Evolutionary conservation across 2,888 invertebrate genomes (phyloP).

Genomic region (Apamea crenata): DNA sequence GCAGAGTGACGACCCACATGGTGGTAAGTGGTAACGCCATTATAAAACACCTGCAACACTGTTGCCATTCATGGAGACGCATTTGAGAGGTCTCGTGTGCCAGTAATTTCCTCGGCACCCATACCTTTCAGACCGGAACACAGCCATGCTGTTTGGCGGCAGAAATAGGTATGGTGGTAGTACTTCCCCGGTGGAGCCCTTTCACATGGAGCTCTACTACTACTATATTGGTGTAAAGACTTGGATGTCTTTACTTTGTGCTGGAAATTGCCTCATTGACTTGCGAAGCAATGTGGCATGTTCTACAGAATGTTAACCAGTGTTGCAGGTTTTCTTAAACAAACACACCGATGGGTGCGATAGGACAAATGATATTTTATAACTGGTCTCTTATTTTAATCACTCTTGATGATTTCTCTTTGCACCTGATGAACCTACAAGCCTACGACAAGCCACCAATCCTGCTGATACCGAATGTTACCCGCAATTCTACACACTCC

Average conservation of each 20-base stretch:
- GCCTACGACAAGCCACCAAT: not conserved
- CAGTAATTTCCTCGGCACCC: conserved; percentile 31
- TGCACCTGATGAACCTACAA: not conserved
- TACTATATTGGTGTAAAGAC: not conserved
- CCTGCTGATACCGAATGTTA: not conserved
- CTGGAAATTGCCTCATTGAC: conserved; percentile 10
- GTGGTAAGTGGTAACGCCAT: not conserved
- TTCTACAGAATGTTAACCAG: not conserved
- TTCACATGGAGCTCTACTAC: conserved; percentile 44
- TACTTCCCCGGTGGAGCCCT: conserved; percentile 45
- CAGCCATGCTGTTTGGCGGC: conserved; percentile 24
- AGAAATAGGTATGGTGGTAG: conserved; percentile 35
- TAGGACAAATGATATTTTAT: not conserved
- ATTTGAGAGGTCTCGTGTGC: conserved; percentile 29
- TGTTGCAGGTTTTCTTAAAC: not conserved
- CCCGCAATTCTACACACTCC: not conserved
- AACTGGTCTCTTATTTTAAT: not conserved
- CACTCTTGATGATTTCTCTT: no score
- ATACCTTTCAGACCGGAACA: conserved; percentile 16
- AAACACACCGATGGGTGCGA: not conserved
- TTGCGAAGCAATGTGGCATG: not conserved
- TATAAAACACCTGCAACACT: conserved; percentile 9
- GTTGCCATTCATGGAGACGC: conserved; percentile 1
- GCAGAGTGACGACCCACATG: not conserved
- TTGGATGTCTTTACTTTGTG: not conserved